Evolutionary conservation across 2,113 vertebrate genomes (phyloP).

Genomic region (Thamnaconus septentrionalis): DNA sequence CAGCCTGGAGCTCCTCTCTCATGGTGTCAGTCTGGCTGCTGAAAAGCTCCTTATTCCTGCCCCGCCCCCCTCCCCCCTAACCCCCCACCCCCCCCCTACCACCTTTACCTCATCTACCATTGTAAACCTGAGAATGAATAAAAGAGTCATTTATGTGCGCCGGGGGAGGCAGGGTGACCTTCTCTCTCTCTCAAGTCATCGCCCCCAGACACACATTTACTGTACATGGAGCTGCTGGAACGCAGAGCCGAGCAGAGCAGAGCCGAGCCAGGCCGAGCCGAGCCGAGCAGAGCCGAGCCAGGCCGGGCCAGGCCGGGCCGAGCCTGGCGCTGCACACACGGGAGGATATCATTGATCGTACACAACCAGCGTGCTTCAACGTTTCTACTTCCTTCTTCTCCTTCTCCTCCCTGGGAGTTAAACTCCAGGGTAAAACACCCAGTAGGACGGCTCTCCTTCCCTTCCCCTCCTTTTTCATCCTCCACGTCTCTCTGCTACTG

Average conservation of each 20-base stretch:
- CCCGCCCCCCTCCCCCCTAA: slow-evolving; percentile 43
- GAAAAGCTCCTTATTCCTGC: slow-evolving; percentile 9
- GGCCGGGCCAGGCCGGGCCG: slow-evolving; percentile 52
- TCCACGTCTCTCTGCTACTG: not conserved
- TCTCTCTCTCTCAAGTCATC: slow-evolving; percentile 79
- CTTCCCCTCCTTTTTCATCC: slow-evolving; percentile 6
- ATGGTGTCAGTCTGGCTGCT: no score
- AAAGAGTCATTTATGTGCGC: slow-evolving; percentile 77
- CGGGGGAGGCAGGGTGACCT: slow-evolving; percentile 78
- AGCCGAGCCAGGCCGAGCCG: no score
- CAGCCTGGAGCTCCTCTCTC: no score
- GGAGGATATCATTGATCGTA: slow-evolving; percentile 77
- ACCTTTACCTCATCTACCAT: slow-evolving; percentile 37
- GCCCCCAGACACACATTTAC: slow-evolving; percentile 80
- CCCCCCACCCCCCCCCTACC: no score
- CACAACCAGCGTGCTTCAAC: slow-evolving; percentile 57
- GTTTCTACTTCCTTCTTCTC: slow-evolving; percentile 36
- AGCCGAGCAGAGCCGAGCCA: no score
- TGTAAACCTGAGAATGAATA: slow-evolving; percentile 79
- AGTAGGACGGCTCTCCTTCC: not conserved
- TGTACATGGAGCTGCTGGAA: slow-evolving; percentile 77
- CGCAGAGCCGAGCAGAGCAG: slow-evolving; percentile 44
- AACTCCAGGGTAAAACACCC: slow-evolving; percentile 14
- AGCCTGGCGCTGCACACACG: slow-evolving; percentile 56
- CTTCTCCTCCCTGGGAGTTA: slow-evolving; percentile 57